Evolutionary conservation across 2,888 invertebrate genomes (phyloP).

Genomic region (Norana najaformis): DNA sequence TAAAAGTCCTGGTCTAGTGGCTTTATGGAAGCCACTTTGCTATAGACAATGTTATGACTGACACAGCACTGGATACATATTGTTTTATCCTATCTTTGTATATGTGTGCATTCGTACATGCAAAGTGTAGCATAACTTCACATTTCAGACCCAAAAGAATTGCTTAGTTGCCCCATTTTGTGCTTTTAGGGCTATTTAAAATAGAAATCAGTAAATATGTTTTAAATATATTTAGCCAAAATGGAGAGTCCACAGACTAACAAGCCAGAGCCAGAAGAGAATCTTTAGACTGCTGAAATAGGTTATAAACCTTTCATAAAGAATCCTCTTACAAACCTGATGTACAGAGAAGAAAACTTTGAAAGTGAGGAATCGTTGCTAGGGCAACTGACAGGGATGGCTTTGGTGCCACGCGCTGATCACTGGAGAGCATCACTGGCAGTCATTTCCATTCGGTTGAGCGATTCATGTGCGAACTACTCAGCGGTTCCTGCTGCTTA

Average conservation of each 20-base stretch:
- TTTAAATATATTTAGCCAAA: too few species aligned
- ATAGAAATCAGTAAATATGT: too few species aligned
- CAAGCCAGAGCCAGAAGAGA: background rate
- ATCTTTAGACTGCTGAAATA: background rate
- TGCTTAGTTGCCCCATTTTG: too few species aligned
- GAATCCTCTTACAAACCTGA: background rate
- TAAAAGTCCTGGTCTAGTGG: background rate
- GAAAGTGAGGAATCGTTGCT: background rate
- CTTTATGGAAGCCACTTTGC: background rate
- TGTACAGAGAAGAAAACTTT: background rate
- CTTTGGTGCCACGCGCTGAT: background rate
- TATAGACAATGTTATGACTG: too few species aligned
- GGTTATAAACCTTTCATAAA: background rate
- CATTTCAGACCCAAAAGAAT: too few species aligned
- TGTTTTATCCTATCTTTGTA: too few species aligned
- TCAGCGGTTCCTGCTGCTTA: background rate
- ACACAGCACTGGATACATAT: too few species aligned
- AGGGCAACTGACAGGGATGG: background rate
- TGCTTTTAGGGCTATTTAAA: too few species aligned
- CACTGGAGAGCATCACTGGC: constrained; percentile 13
- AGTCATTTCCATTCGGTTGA: constrained; percentile 7
- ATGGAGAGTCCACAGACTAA: background rate
- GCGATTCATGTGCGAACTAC: background rate
- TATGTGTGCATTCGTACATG: too few species aligned
- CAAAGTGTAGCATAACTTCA: too few species aligned